Percentiles rank a stretch among this genome's conserved stretches.
phyloP scores from a whole-genome alignment of 1,140 invertebrate species.

The Belonocnema kinseyi region DNA sequence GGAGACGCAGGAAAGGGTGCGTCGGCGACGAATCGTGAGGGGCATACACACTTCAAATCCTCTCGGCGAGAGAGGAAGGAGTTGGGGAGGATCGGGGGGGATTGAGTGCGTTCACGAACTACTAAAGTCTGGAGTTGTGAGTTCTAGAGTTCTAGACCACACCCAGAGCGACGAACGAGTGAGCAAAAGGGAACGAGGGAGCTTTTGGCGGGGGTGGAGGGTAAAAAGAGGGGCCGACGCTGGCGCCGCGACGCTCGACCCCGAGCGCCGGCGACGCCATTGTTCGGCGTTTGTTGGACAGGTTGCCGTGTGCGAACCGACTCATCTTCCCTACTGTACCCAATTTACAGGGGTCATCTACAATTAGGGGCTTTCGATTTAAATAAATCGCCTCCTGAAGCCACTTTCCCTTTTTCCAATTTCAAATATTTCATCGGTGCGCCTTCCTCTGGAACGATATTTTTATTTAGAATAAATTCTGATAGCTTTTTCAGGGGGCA shows the following conservation, averaged over 20 bases:
- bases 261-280: conserved; percentile 12
- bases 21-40: not conserved
- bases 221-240: not conserved
- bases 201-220: not conserved
- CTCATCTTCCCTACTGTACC: not conserved
- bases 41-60: conserved; percentile 4
- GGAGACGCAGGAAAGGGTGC: conserved; percentile 7
- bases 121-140: not conserved
- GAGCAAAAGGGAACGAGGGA: not conserved
- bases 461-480: too few relatives aligned
- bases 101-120: not conserved
- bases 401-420: too few relatives aligned
- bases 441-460: too few relatives aligned
- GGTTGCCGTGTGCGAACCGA: not conserved
- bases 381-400: too few relatives aligned
- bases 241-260: conserved; percentile 18
- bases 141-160: conserved; percentile 12
- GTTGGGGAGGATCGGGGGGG: not conserved
- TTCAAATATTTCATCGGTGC: too few relatives aligned
- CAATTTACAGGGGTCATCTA: too few relatives aligned
- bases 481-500: too few relatives aligned
- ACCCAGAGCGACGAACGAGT: conserved; percentile 4
- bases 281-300: not conserved
- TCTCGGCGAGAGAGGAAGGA: conserved; percentile 14
- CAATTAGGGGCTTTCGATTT: too few relatives aligned